Base-by-base conservation (phyloP, 1,140 invertebrate species). In the Drosophila bifasciata region DNA sequence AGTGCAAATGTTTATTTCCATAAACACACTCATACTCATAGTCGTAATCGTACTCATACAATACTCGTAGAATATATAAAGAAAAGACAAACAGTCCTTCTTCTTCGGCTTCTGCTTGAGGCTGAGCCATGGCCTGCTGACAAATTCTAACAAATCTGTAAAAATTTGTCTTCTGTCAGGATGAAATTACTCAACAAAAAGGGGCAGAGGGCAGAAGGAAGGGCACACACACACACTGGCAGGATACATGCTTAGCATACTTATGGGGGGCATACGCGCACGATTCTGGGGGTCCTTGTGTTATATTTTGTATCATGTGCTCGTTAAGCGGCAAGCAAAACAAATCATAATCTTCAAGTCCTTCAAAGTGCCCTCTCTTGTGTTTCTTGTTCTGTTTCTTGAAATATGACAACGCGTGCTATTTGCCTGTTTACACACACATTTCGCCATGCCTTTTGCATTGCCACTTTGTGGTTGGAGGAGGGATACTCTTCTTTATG, bases 331-430 rank as follows among this genome's bases (percentile, higher is more conserved):
- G 43, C 71, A 85, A 79, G 77, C 68, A 80, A 85, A 86, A 89
- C 85, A 89, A 89, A 89, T 89, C 86, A 89, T 84, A 89, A 89
- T 90, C 80, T 81, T 67, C 53, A 64, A 86, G 83, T 76, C 73
- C 73, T 73, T 71, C 69, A 55, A 68, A 85, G 58, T 55, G 52
- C 23, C 36, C n/a, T 17, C 13, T 51, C 23, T 51, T 13, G 16
- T 39, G 0, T 13, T 16, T 36, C 9, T 36, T 13, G 9, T 46
- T 41, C 21, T 45, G 55, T 7, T 46, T 32, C 52, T 49, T 60
- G 59, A 81, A 73, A 81, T 84, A 79, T 84, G 80, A 80, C 77
- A 86, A 61, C 60, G 83, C 78, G 77, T 86, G 81, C 69, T 70
- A 88, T 86, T 86, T 85, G 55, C 64, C 63, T 83, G 71, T 79